Conservation (phyloP, 1,140 invertebrate species). For the Zaprionus capensis region DNA sequence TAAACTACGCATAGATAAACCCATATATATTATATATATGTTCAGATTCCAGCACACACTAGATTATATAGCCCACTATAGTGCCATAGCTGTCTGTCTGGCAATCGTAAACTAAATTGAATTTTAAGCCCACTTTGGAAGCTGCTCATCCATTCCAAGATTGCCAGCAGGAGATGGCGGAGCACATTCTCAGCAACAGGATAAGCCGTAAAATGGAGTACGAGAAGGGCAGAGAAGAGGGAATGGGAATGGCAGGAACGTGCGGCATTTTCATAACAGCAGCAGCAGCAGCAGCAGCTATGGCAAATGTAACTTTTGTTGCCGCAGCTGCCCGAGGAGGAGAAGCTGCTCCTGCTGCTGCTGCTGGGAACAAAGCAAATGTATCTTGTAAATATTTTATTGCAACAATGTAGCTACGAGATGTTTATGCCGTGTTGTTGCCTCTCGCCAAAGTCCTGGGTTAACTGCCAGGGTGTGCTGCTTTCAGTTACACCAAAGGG, state of each 20-base stretch:
- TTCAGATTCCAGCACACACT: conserved; percentile 4
- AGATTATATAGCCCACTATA: conserved; percentile 9
- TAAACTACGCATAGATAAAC: not conserved
- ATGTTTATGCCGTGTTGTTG: conserved; percentile 50
- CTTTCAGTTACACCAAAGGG: not conserved
- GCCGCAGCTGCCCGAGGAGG: conserved; percentile 55
- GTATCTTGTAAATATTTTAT: conserved; percentile 79
- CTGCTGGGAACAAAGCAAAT: conserved; percentile 58
- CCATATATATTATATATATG: conserved; percentile 2
- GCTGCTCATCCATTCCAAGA: conserved; percentile 5
- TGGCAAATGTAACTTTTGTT: conserved; percentile 54
- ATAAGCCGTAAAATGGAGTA: conserved; percentile 36
- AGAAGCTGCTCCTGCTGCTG: not conserved
- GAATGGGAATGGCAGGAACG: conserved; percentile 19
- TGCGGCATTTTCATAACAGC: conserved; percentile 52
- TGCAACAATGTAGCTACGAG: conserved; percentile 72
- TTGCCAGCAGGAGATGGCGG: conserved; percentile 1
- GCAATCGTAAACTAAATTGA: conserved; percentile 16
- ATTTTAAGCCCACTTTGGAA: conserved; percentile 26
- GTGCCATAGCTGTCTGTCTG: conserved; percentile 2
- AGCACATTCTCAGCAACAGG: conserved; percentile 47
- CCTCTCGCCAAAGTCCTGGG: conserved; percentile 35
- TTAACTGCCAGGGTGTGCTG: conserved; percentile 22
- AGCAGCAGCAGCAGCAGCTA: conserved; percentile 4
- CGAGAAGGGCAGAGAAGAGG: not conserved